phyloP scores from a whole-genome alignment of 2,888 invertebrate genomes.

The Andricus quercusramuli region DNA sequence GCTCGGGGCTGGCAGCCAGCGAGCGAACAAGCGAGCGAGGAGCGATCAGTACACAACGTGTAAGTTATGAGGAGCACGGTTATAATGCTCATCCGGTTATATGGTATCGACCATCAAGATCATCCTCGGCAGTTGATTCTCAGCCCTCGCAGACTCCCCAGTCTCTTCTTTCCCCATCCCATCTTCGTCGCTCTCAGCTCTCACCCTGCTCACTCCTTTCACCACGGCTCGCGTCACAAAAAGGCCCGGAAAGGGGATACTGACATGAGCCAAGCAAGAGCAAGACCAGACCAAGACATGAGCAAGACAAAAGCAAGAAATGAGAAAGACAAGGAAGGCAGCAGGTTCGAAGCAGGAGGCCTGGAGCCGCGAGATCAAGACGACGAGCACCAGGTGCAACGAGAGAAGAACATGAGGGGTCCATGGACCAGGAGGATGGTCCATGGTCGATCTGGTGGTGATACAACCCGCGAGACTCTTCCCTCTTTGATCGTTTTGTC shows the following conservation, averaged over 20 bases:
- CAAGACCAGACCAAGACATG: constrained; percentile 39
- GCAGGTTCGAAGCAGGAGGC: constrained; percentile 51
- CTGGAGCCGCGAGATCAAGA: constrained; percentile 66
- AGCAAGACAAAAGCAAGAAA: constrained; percentile 40
- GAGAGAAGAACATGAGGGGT: constrained; percentile 61
- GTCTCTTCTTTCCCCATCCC: background rate
- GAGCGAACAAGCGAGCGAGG: constrained; percentile 36
- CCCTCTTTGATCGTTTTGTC: constrained; percentile 43
- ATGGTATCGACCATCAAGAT: constrained; percentile 55
- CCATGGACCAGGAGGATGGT: constrained; percentile 59
- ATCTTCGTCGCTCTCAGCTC: constrained; percentile 14
- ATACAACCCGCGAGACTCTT: constrained; percentile 59
- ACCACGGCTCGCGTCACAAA: constrained; percentile 36
- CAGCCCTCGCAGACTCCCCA: constrained; percentile 42
- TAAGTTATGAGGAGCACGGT: constrained; percentile 53
- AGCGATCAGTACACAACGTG: constrained; percentile 44
- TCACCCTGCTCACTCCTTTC: background rate
- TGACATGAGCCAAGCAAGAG: constrained; percentile 31
- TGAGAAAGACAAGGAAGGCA: constrained; percentile 45
- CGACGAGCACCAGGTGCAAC: constrained; percentile 71
- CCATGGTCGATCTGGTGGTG: constrained; percentile 66
- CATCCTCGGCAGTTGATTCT: constrained; percentile 56
- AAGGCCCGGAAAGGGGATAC: constrained; percentile 42
- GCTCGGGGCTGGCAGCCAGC: constrained; percentile 21
- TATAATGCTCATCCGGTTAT: constrained; percentile 51